Evolutionary conservation across 2,797 vertebrate species (phyloP), one percentile per base, ranked within the genome.

Genomic region (Acanthornis magna): DNA sequence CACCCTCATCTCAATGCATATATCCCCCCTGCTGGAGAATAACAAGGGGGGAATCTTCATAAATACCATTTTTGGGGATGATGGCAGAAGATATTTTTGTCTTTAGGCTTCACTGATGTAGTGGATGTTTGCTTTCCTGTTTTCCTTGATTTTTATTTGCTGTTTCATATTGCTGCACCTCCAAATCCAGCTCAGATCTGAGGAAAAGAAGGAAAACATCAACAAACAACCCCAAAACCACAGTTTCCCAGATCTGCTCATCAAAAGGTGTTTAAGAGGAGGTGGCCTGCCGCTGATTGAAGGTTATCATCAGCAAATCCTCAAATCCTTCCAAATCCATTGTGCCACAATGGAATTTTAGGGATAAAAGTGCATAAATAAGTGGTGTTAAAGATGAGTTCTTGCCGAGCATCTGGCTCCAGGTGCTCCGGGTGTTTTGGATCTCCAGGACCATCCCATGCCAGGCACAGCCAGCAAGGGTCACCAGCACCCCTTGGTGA

Each of bases 61-160:
- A 43, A 75, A 55, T 27, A 25, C 9, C 1, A 38, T 43, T 68
- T 32, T 17, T 17, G 62, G 40, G 13, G 36, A 11, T 50, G 42
- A 38, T 4, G 17, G 32, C 1, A 0, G 22, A 43, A 68, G 13
- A 11, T n/a, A 12, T 36, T 62, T 42, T 62, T n/a, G 48, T 75
- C 27, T n/a, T 34, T 11, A 42, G 34, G 53, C 25, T 60, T 54
- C 55, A 19, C 5, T 62, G 42, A 15, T 32, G 40, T 54, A 32
- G 50, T 34, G 9, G 13, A 25, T 29, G 4, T 9, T 72, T 72
- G 19, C 38, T 65, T 80, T 45, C 29, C 30, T 73, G 45, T 34
- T 62, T 55, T 55, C 19, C 19, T 17, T 38, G 14, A 55, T 43
- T 82, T 58, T 43, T 43, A n/a, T 43, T 13, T 15, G 32, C 16